Percentiles rank a stretch among this genome's conserved stretches.
Evolutionary conservation across 2,797 vertebrate genomes (phyloP).

Genomic region (Threskiornis aethiopicus): DNA sequence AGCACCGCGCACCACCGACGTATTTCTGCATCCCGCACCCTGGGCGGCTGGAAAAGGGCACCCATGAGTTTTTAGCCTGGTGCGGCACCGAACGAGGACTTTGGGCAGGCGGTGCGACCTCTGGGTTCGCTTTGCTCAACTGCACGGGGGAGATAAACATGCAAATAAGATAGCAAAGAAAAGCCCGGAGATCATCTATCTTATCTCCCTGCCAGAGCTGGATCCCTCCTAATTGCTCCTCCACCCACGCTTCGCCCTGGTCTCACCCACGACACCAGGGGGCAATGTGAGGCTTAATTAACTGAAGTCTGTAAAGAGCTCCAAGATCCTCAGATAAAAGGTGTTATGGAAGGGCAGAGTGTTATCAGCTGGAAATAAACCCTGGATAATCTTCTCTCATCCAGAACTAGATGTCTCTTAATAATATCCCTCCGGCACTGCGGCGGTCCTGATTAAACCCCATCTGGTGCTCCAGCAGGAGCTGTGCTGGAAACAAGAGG

Average conservation of each 20-base stretch:
- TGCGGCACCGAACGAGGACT: rapidly evolving
- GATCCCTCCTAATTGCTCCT: slow-evolving; percentile 12
- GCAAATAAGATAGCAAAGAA: not conserved
- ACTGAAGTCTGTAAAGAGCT: slow-evolving; percentile 24
- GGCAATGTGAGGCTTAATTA: slow-evolving; percentile 52
- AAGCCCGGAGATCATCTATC: not conserved
- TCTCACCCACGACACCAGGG: slow-evolving; percentile 24
- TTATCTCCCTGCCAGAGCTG: not conserved
- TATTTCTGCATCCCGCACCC: rapidly evolving
- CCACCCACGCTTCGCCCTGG: not conserved
- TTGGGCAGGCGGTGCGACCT: not conserved
- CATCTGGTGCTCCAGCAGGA: slow-evolving; percentile 42
- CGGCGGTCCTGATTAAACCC: slow-evolving; percentile 25
- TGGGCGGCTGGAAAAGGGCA: not conserved
- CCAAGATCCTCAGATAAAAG: slow-evolving; percentile 51
- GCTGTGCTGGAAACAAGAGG: not conserved
- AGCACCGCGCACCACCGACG: rapidly evolving
- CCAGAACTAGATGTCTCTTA: slow-evolving; percentile 54
- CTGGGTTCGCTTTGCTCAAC: not conserved
- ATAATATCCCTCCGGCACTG: slow-evolving; percentile 16
- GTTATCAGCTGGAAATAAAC: slow-evolving; percentile 67
- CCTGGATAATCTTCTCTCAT: slow-evolving; percentile 66
- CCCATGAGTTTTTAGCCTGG: rapidly evolving
- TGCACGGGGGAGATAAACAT: slow-evolving; percentile 16
- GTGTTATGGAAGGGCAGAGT: slow-evolving; percentile 54